Conservation (phyloP, 2,797 vertebrate genomes). For the Ptychobarbus kaznakovi region DNA sequence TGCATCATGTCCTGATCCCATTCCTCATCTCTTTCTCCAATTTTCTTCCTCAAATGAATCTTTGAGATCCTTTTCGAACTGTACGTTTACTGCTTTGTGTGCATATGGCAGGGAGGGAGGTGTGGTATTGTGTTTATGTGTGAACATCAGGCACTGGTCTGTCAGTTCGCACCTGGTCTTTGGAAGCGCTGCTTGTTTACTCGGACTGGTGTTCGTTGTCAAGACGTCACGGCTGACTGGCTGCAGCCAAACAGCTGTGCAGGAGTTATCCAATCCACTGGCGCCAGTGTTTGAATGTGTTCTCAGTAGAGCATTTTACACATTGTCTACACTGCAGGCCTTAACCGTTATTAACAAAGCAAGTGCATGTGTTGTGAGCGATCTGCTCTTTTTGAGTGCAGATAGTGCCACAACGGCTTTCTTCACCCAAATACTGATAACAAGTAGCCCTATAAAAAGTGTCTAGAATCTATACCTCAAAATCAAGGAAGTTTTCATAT, state of each 20-base stretch:
- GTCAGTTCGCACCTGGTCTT: conserved; percentile 51
- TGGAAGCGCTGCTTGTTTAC: conserved; percentile 73
- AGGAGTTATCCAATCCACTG: conserved; percentile 40
- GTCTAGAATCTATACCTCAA: background rate
- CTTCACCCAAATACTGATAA: background rate
- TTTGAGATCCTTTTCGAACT: background rate
- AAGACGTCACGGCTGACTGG: conserved; percentile 72
- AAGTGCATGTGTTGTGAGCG: background rate
- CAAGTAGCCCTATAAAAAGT: background rate
- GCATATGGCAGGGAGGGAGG: conserved; percentile 1
- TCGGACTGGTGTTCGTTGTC: conserved; percentile 70
- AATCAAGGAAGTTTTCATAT: background rate
- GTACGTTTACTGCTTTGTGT: background rate
- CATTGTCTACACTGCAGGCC: background rate
- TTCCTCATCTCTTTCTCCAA: background rate
- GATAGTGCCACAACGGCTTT: background rate
- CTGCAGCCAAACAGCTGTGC: conserved; percentile 71
- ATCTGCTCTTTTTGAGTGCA: background rate
- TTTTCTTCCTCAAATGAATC: background rate
- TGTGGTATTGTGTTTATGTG: conserved; percentile 17
- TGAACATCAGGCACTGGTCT: conserved; percentile 23
- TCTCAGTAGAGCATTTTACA: conserved; percentile 30
- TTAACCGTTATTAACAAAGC: background rate
- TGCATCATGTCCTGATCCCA: background rate
- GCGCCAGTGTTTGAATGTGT: conserved; percentile 31